These are phyloP conservation scores for Psittacula cyanocephala DNA, from an alignment of 2,113 vertebrate genomes.

Conservation along the genomic window DNA sequence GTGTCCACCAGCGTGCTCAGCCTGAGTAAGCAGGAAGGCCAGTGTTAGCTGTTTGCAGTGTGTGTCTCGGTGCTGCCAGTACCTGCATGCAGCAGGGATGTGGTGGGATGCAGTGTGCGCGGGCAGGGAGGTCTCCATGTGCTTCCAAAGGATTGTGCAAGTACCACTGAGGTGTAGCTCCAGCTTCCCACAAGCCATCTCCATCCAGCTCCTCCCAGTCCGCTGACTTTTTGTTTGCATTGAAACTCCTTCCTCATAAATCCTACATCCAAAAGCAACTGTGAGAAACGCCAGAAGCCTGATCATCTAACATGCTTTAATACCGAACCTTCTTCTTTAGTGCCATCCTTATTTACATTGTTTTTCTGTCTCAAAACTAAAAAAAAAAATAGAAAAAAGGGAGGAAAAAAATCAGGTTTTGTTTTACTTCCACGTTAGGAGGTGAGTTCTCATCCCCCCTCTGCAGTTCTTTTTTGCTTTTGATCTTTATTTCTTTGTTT, in stretches of 20 bases:
- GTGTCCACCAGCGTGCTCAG: neutral
- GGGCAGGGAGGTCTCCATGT: neutral
- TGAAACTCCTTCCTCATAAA: constrained; percentile 46
- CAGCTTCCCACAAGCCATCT: constrained; percentile 28
- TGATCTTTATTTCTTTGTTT: constrained; percentile 62
- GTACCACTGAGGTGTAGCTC: constrained; percentile 21
- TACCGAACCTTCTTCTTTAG: constrained; percentile 37
- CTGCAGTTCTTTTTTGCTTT: constrained; percentile 59
- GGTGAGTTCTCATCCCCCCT: constrained; percentile 73
- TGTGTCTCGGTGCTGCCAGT: rapidly evolving
- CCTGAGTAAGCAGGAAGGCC: neutral
- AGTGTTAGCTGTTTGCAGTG: neutral
- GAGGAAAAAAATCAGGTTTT: constrained; percentile 61
- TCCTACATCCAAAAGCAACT: constrained; percentile 5
- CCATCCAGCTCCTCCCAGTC: constrained; percentile 45
- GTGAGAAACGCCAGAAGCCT: constrained; percentile 46
- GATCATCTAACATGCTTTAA: constrained; percentile 30
- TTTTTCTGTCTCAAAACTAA: constrained; percentile 68
- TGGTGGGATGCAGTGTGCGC: rapidly evolving
- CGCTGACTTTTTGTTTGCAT: constrained; percentile 35
- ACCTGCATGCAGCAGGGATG: neutral
- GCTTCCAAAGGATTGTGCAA: neutral
- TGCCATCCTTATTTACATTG: constrained; percentile 69
- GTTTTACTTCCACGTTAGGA: constrained; percentile 73
- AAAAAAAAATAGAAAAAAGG: neutral